Conservation (phyloP, 2,888 invertebrate species). For the Mellilla xanthometata region DNA sequence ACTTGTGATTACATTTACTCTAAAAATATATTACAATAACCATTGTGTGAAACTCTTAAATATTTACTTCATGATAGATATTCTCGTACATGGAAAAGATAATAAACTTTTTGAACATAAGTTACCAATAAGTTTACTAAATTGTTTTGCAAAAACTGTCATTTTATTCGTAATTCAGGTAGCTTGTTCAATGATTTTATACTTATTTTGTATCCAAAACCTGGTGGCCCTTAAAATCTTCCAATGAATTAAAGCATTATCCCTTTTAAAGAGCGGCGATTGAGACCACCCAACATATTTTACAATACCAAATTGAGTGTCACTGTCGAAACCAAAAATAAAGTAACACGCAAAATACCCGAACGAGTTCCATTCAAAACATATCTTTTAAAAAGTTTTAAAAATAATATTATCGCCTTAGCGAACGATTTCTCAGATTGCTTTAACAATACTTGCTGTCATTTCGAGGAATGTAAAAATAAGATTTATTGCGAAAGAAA, state of each 20-base stretch:
- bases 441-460: conserved; percentile 58
- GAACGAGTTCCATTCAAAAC: conserved; percentile 36
- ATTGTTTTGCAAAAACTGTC: background rate
- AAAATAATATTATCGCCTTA: conserved; percentile 36
- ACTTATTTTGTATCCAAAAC: background rate
- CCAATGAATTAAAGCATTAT: conserved; percentile 16
- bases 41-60: too few relatives aligned
- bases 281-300: conserved; percentile 19
- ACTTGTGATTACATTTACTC: too few relatives aligned
- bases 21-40: too few relatives aligned
- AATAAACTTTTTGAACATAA: too few relatives aligned
- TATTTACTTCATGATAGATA: too few relatives aligned
- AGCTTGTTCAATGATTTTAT: conserved; percentile 1
- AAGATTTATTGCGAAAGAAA: conserved; percentile 63
- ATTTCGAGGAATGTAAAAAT: conserved; percentile 59
- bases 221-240: conserved; percentile 2
- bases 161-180: background rate
- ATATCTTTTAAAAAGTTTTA: conserved; percentile 38
- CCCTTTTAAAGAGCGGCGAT: conserved; percentile 15
- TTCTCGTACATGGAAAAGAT: too few relatives aligned
- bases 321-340: conserved; percentile 15
- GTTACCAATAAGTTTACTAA: too few relatives aligned
- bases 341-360: conserved; percentile 18
- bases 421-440: conserved; percentile 55
- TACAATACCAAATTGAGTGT: conserved; percentile 18